phyloP scores from a whole-genome alignment of 2,888 invertebrate genomes.

The Dilophus febrilis region DNA sequence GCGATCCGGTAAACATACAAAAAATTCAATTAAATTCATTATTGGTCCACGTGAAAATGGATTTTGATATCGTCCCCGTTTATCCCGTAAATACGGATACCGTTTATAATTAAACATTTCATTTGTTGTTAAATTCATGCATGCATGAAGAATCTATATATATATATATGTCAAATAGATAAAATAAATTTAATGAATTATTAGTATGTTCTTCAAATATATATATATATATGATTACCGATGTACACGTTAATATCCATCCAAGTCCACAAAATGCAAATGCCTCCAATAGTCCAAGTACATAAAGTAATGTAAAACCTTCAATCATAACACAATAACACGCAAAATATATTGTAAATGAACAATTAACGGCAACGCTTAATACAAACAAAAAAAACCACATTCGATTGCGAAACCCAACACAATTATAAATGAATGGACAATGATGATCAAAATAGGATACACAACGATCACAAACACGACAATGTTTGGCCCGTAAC shows the following conservation, averaged over 20 bases:
- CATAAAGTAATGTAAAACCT: slow-evolving; percentile 69
- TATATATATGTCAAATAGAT: slow-evolving; percentile 8
- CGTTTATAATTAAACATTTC: slow-evolving; percentile 90
- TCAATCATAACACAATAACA: slow-evolving; percentile 71
- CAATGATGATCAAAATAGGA: slow-evolving; percentile 89
- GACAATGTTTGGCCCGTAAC: slow-evolving; percentile 77
- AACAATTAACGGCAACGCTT: slow-evolving; percentile 75
- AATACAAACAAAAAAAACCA: slow-evolving; percentile 86
- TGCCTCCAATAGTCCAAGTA: slow-evolving; percentile 66
- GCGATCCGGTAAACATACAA: slow-evolving; percentile 68
- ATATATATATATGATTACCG: slow-evolving; percentile 40
- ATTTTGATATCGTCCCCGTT: slow-evolving; percentile 74
- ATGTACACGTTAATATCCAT: slow-evolving; percentile 74
- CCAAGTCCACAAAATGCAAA: slow-evolving; percentile 72
- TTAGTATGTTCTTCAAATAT: slow-evolving; percentile 1
- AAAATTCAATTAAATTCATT: slow-evolving; percentile 76
- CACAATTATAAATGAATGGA: slow-evolving; percentile 89
- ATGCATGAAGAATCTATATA: slow-evolving; percentile 69
- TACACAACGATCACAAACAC: slow-evolving; percentile 78
- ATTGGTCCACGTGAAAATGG: slow-evolving; percentile 82
- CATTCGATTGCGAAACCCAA: slow-evolving; percentile 77
- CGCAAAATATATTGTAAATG: slow-evolving; percentile 74
- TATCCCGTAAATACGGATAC: slow-evolving; percentile 77
- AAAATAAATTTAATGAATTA: background rate
- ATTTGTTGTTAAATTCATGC: slow-evolving; percentile 86